A percentile compares a stretch with the other conserved stretches of the same genome.
phyloP scores from a whole-genome alignment of 2,113 vertebrate species.

The Halichoeres trimaculatus region DNA sequence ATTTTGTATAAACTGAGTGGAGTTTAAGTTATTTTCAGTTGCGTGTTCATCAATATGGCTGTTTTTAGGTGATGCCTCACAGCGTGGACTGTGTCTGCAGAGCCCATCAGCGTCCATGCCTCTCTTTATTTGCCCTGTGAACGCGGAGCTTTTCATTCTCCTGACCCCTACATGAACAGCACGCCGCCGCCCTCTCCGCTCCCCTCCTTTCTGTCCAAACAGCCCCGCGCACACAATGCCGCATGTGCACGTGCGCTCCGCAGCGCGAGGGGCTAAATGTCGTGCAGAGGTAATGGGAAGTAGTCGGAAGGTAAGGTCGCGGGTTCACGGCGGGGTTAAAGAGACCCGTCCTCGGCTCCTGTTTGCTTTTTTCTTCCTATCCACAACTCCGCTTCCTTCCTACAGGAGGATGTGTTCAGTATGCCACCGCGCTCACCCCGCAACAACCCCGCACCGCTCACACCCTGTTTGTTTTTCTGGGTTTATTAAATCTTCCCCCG shows the following conservation, averaged over 20 bases:
- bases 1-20: too few species aligned
- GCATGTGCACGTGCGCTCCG: conserved; percentile 48
- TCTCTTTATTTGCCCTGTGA: conserved; percentile 52
- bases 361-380: conserved; percentile 84
- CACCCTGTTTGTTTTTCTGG: conserved; percentile 90
- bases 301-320: conserved; percentile 86
- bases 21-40: background rate
- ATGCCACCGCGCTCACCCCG: conserved; percentile 75
- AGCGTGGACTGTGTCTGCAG: background rate
- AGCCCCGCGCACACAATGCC: conserved; percentile 46
- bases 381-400: conserved; percentile 91
- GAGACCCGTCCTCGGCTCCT: conserved; percentile 86
- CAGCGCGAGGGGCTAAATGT: conserved; percentile 81
- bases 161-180: conserved; percentile 65
- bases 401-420: conserved; percentile 87
- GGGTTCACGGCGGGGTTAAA: conserved; percentile 92
- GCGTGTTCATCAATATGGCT: background rate
- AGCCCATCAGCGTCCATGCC: conserved; percentile 24
- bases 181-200: conserved; percentile 47
- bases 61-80: background rate
- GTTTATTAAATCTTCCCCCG: conserved; percentile 84
- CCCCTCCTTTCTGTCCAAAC: conserved; percentile 33
- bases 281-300: conserved; percentile 90
- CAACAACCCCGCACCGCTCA: conserved; percentile 69
- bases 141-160: conserved; percentile 65